These are phyloP conservation scores for Sipha maydis DNA, from an alignment of 2,888 invertebrate genomes.

Conservation along the genomic window DNA sequence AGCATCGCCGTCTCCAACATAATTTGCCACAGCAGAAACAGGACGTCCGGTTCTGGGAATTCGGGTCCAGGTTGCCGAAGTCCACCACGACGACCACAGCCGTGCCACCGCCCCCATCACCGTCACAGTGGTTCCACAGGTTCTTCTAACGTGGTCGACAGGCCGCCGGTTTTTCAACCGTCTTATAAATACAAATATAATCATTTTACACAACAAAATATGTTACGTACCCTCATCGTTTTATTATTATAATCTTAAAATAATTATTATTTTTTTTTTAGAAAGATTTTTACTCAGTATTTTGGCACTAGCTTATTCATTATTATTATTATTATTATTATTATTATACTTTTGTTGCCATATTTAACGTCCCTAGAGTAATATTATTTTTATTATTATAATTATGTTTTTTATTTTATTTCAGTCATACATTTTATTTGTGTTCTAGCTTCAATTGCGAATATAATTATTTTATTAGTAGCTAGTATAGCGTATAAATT, in stretches of 20 bases:
- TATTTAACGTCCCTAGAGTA: constrained; percentile 37
- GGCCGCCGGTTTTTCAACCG: no score
- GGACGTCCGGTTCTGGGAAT: constrained; percentile 42
- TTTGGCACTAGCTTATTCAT: constrained; percentile 23
- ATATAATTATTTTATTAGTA: neutral
- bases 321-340: constrained; percentile 30
- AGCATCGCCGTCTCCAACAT: constrained; percentile 24
- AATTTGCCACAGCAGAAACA: constrained; percentile 35
- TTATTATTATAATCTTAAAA: constrained; percentile 5
- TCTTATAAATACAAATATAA: no score
- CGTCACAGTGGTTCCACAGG: constrained; percentile 27
- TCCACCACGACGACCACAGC: neutral
- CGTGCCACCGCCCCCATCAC: neutral
- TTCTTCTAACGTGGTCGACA: constrained; percentile 1
- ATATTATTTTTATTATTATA: neutral
- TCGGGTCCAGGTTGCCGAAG: constrained; percentile 45
- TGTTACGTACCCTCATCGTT: constrained; percentile 3
- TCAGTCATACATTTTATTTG: constrained; percentile 39
- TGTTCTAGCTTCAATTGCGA: constrained; percentile 25
- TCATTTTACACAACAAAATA: neutral
- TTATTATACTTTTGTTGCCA: constrained; percentile 57
- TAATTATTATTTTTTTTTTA: constrained; percentile 10
- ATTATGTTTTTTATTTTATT: constrained; percentile 22
- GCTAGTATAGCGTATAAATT: constrained; percentile 17
- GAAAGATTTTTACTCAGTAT: constrained; percentile 48